These are phyloP conservation scores for Dryocosmus kuriphilus DNA, from an alignment of 2,888 invertebrate genomes.

Conservation along the genomic window DNA sequence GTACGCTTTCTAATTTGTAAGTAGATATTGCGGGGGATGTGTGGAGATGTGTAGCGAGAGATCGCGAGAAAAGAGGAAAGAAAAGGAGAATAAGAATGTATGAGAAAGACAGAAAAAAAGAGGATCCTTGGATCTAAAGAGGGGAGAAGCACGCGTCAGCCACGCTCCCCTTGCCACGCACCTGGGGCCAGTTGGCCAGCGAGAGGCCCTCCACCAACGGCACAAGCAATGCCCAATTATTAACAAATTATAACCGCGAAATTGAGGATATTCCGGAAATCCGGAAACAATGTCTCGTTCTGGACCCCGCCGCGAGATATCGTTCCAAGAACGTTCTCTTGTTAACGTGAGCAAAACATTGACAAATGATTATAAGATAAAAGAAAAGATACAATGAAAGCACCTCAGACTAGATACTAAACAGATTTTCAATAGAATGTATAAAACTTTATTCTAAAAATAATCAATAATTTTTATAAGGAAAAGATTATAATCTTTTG, in stretches of 20 bases:
- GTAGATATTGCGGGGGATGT: slow-evolving; percentile 35
- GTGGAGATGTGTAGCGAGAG: neutral
- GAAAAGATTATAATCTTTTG: no score
- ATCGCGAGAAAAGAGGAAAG: slow-evolving; percentile 31
- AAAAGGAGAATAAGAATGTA: slow-evolving; percentile 17
- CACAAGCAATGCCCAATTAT: slow-evolving; percentile 73
- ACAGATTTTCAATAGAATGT: neutral
- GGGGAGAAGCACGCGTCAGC: slow-evolving; percentile 63
- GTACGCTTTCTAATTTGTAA: neutral
- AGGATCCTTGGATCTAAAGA: slow-evolving; percentile 56
- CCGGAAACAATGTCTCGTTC: slow-evolving; percentile 60
- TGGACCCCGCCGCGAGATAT: slow-evolving; percentile 34
- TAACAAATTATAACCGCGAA: slow-evolving; percentile 73
- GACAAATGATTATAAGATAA: slow-evolving; percentile 30
- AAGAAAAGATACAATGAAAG: slow-evolving; percentile 14
- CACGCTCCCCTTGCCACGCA: slow-evolving; percentile 62
- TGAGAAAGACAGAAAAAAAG: slow-evolving; percentile 40
- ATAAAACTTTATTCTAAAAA: neutral
- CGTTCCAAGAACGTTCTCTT: slow-evolving; percentile 22
- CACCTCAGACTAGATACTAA: neutral
- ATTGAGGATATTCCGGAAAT: slow-evolving; percentile 69
- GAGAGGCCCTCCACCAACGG: slow-evolving; percentile 58
- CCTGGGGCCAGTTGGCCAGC: slow-evolving; percentile 64
- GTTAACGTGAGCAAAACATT: slow-evolving; percentile 34
- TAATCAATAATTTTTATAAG: neutral